Evolutionary conservation across 2,888 invertebrate genomes (phyloP), one percentile per base, ranked within the genome.

Genomic region (Margaritifera margaritifera): DNA sequence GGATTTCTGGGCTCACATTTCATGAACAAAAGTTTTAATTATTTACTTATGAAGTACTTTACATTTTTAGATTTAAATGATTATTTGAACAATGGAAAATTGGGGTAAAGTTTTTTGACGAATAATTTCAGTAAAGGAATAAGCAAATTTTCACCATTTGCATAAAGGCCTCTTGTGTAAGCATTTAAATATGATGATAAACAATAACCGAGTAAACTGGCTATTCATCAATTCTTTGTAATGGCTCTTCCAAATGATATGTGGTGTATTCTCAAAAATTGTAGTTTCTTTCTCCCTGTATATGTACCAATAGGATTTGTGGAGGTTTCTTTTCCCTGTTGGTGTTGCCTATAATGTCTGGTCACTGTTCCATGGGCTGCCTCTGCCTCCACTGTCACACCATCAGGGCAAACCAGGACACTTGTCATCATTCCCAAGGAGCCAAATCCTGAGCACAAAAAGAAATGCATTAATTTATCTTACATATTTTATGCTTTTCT

Each of bases 311-410:
- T 98, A 0, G 99, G 97, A 90, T 99, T 99, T 63, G 99, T 99
- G 51, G 98, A 98, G 0, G 99, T 99, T 91, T 98, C 98, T 90
- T 98, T 95, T 77, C 98, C 98, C 74, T 92, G 90, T 76, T 92
- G 92, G 80, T 92, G 92, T 79, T 90, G 84, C 62, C 92, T 75
- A 90, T 93, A 98, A 89, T 98, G 97, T 70, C 97, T 93, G 0
- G 97, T 98, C 69, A 96, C 98, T 0, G 99, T 99, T 58, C 99
- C 99, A 89, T 99, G 99, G 71, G 99, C 99, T 20, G 99, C 99
- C 91, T 99, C 99, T 0, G 98, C 94, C 90, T 99, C 99, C 0
- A 99, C 95, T 1, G 99, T 99, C 89, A 96, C 97, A 50, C 99
- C 99, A 91, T 99, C 99, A 6, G 99, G 99, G 87, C 97, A 98